Percentiles rank a stretch among this genome's conserved stretches.
These are phyloP conservation scores for Antrozous pallidus DNA, from an alignment of 2,797 vertebrate species.

Conservation along the genomic window DNA sequence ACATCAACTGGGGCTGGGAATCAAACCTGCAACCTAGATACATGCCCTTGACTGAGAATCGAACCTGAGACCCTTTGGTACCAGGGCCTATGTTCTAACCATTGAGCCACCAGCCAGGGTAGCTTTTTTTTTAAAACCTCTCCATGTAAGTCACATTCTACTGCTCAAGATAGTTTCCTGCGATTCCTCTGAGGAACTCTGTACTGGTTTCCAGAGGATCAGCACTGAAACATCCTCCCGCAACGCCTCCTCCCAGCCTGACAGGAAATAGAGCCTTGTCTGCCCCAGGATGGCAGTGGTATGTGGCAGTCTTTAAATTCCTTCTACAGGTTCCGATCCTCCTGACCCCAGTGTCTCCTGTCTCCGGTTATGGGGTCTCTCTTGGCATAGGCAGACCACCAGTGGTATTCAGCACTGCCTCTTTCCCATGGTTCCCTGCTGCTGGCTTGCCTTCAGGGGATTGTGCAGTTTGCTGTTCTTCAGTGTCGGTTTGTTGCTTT, in stretches of 20 bases:
- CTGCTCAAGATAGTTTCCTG: background rate
- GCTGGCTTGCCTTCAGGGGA: background rate
- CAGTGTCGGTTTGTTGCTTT: background rate
- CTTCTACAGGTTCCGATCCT: background rate
- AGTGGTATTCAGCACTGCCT: rapidly evolving
- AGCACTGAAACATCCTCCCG: background rate
- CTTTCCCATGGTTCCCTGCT: background rate
- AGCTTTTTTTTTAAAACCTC: background rate
- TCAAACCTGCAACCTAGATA: too few species aligned
- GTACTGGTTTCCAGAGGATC: background rate
- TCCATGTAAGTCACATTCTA: background rate
- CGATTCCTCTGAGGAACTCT: background rate
- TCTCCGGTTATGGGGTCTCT: background rate
- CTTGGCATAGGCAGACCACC: too few species aligned
- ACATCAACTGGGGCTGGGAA: too few species aligned
- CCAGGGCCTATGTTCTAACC: too few species aligned
- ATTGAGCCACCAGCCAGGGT: too few species aligned
- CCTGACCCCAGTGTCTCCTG: background rate
- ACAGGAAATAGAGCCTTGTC: background rate
- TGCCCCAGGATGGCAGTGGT: background rate
- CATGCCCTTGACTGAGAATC: too few species aligned
- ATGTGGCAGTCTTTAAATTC: background rate
- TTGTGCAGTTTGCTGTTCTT: background rate
- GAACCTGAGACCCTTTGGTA: too few species aligned
- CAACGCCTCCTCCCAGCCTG: background rate